Conservation (phyloP, 2,888 invertebrate species). For the Leptopterna dolabrata region DNA sequence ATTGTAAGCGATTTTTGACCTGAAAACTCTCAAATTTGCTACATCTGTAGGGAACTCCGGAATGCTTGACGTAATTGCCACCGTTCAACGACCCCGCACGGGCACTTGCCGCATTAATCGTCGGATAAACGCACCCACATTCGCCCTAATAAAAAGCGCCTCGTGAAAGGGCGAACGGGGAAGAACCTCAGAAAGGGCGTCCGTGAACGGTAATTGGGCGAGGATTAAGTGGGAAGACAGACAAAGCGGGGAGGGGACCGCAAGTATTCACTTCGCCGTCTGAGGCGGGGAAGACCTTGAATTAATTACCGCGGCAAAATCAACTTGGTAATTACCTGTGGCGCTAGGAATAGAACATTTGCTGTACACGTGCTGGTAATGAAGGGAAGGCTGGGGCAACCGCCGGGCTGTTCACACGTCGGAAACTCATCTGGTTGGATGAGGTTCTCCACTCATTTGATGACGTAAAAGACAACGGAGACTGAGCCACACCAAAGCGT, state of each 20-base stretch:
- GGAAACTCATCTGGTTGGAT: too few relatives aligned
- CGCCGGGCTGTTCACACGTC: too few relatives aligned
- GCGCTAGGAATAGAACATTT: not conserved
- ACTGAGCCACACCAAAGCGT: too few relatives aligned
- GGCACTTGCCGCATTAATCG: not conserved
- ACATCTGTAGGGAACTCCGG: too few relatives aligned
- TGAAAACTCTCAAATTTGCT: too few relatives aligned
- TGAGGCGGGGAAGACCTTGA: not conserved
- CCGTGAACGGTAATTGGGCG: not conserved
- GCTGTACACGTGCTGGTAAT: too few relatives aligned
- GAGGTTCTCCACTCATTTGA: too few relatives aligned
- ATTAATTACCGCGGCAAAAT: not conserved
- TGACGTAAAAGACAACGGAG: too few relatives aligned
- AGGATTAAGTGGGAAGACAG: not conserved
- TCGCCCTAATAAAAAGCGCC: not conserved
- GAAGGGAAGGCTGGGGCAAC: too few relatives aligned
- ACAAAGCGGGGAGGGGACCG: not conserved
- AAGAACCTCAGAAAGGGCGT: not conserved
- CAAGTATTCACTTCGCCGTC: not conserved
- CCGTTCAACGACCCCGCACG: not conserved
- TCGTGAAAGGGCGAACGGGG: not conserved
- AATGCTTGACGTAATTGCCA: too few relatives aligned
- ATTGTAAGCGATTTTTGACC: too few relatives aligned
- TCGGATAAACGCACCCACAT: not conserved
- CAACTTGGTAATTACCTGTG: not conserved